phyloP scores from a whole-genome alignment of 2,113 vertebrate genomes.

The Leucopsar rothschildi region DNA sequence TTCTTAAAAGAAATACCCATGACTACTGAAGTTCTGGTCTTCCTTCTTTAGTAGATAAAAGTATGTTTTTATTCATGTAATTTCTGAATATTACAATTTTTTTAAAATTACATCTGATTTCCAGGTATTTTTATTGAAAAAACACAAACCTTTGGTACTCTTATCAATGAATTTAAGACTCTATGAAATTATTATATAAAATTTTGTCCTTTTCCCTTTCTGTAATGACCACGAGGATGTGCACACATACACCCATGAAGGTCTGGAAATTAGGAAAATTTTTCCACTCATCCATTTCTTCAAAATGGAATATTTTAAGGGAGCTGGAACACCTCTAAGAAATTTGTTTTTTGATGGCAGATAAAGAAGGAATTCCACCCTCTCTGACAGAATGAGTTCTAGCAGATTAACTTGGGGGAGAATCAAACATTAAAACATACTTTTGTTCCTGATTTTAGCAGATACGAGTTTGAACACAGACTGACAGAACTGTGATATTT shows the following conservation, averaged over 20 bases:
- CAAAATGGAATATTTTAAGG: not conserved
- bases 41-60: not conserved
- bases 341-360: not conserved
- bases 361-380: not conserved
- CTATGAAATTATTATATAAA: not conserved
- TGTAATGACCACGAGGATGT: not conserved
- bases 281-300: not conserved
- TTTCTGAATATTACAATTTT: not conserved
- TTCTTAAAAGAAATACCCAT: not conserved
- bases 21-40: not conserved
- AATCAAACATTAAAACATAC: not conserved
- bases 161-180: not conserved
- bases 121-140: not conserved
- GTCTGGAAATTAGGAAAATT: not conserved
- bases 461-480: not conserved
- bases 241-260: not conserved
- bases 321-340: not conserved
- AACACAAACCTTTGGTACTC: not conserved
- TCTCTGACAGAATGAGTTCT: not conserved
- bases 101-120: not conserved
- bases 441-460: not conserved
- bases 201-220: not conserved
- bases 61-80: not conserved
- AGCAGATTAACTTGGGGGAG: not conserved
- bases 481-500: not conserved